phyloP scores from a whole-genome alignment of 2,888 invertebrate genomes.

The Dastarcus helophoroides region DNA sequence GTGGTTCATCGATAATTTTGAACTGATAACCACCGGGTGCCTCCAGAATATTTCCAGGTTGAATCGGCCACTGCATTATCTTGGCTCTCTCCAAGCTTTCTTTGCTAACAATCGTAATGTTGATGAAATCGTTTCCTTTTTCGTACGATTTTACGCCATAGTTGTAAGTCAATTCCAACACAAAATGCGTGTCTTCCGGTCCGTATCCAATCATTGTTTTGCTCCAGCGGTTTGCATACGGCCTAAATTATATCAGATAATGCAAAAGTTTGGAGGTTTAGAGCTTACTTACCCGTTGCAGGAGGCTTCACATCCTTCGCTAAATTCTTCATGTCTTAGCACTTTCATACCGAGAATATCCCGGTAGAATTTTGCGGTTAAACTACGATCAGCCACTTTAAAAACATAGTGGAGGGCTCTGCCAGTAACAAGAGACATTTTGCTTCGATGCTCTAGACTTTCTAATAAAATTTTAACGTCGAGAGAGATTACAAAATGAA shows the following conservation, averaged over 20 bases:
- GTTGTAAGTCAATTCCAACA: constrained; percentile 93
- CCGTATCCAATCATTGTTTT: constrained; percentile 99
- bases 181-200: constrained; percentile 88
- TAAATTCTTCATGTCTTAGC: constrained; percentile 93
- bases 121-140: constrained; percentile 83
- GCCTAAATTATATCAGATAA: constrained; percentile 44
- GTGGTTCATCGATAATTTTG: constrained; percentile 60
- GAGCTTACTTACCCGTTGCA: constrained; percentile 77
- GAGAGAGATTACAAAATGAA: too few relatives aligned
- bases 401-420: constrained; percentile 93
- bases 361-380: constrained; percentile 78
- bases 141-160: constrained; percentile 84
- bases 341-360: constrained; percentile 94
- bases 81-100: constrained; percentile 65
- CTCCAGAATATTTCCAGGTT: constrained; percentile 50
- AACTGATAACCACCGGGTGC: constrained; percentile 93
- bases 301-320: constrained; percentile 90
- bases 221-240: constrained; percentile 95
- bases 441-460: too few relatives aligned
- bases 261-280: not conserved
- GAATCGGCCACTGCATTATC: constrained; percentile 58
- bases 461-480: too few relatives aligned
- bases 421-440: too few relatives aligned
- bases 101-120: constrained; percentile 71
- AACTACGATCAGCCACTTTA: constrained; percentile 82